These are phyloP conservation scores for Syndactyla subalaris DNA, from an alignment of 2,797 vertebrate genomes.

Conservation along the genomic window DNA sequence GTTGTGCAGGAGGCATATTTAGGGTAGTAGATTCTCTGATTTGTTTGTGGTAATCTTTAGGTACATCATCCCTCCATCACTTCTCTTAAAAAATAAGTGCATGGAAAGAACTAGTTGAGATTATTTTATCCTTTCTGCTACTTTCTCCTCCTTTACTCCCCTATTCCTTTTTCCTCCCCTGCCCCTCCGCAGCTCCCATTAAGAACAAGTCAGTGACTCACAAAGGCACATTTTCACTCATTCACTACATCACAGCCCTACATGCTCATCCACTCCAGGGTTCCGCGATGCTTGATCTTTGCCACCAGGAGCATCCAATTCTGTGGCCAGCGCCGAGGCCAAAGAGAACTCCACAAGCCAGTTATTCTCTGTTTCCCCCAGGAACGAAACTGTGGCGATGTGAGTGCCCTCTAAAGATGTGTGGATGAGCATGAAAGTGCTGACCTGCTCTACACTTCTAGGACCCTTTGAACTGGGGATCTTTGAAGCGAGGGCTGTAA, in stretches of 20 bases:
- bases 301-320: conserved; percentile 61
- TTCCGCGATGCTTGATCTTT: conserved; percentile 62
- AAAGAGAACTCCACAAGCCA: conserved; percentile 68
- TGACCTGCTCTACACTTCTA: conserved; percentile 62
- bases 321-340: conserved; percentile 50
- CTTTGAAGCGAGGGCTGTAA: conserved; percentile 65
- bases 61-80: not conserved
- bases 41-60: not conserved
- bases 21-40: not conserved
- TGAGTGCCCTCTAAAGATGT: conserved; percentile 66
- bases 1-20: not conserved
- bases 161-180: not conserved
- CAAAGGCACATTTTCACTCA: conserved; percentile 52
- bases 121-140: not conserved
- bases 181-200: conserved; percentile 32
- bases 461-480: conserved; percentile 61
- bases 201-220: conserved; percentile 62
- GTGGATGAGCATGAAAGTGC: conserved; percentile 60
- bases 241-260: conserved; percentile 60
- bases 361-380: conserved; percentile 66
- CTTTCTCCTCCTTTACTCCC: not conserved
- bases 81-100: not conserved
- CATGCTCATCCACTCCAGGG: conserved; percentile 46
- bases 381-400: conserved; percentile 61
- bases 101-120: not conserved